These are phyloP conservation scores for Albula goreensis DNA, from an alignment of 2,113 vertebrate genomes.

Conservation along the genomic window DNA sequence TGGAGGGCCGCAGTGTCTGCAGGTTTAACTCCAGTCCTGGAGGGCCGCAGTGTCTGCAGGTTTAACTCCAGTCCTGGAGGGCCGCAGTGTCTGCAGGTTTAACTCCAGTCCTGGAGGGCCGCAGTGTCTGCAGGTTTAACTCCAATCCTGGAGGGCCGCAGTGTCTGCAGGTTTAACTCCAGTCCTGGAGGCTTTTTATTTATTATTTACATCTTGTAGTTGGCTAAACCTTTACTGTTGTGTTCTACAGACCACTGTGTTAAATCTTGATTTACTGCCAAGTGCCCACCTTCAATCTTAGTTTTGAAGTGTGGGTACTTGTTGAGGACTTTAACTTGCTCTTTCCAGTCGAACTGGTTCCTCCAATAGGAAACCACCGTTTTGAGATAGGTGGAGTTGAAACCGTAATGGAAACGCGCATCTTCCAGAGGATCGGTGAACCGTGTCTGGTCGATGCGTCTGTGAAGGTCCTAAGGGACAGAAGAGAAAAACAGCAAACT, in stretches of 20 bases:
- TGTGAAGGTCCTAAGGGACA: constrained; percentile 73
- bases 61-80: no score
- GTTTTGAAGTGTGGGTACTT: constrained; percentile 85
- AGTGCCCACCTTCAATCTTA: constrained; percentile 80
- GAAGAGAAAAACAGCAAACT: accelerated
- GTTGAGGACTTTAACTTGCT: constrained; percentile 80
- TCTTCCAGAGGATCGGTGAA: constrained; percentile 71
- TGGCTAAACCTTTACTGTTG: not conserved
- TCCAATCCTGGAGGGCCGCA: no score
- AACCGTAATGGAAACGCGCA: constrained; percentile 79
- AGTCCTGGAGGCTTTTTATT: no score
- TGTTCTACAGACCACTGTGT: not conserved
- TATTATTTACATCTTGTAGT: no score
- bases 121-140: no score
- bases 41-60: no score
- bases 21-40: no score
- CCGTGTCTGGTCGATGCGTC: constrained; percentile 73
- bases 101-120: no score
- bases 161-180: no score
- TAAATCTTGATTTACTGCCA: not conserved
- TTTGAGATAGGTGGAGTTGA: constrained; percentile 74
- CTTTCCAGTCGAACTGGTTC: constrained; percentile 80
- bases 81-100: no score
- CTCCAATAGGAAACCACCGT: constrained; percentile 83
- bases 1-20: no score